Conservation (phyloP, 2,113 vertebrate species). For the Sialia sialis region DNA sequence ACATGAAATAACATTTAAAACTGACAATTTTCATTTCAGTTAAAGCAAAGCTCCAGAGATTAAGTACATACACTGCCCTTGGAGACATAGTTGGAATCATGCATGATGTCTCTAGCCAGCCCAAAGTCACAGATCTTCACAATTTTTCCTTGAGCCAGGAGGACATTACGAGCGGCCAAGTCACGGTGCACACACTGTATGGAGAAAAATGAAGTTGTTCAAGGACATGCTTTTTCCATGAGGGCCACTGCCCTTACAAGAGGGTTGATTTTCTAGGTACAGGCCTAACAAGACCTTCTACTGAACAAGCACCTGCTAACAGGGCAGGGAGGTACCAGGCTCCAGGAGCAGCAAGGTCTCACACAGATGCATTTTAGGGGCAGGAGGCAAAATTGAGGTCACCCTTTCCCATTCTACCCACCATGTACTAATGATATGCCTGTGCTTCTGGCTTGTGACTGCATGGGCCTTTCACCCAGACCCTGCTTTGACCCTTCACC, state of each 20-base stretch:
- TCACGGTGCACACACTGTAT: constrained; percentile 94
- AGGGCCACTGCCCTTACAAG: background rate
- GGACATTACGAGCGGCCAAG: constrained; percentile 95
- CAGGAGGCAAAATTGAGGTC: background rate
- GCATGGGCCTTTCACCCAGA: background rate
- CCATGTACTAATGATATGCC: background rate
- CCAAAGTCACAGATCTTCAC: constrained; percentile 99
- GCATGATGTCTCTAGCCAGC: constrained; percentile 98
- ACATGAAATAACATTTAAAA: background rate
- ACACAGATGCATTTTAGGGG: accelerated
- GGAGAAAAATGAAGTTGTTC: background rate
- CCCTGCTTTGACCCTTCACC: background rate
- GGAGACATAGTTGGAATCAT: constrained; percentile 98
- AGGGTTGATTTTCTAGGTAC: background rate
- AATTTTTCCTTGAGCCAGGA: constrained; percentile 96
- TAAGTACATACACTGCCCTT: constrained; percentile 92
- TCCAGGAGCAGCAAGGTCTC: accelerated
- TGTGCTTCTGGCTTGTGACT: background rate
- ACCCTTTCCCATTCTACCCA: background rate
- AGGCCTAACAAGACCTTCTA: background rate
- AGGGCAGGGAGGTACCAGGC: background rate
- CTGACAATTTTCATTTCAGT: background rate
- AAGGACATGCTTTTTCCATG: background rate
- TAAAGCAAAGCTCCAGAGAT: background rate
- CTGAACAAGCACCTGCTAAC: background rate